phyloP scores from a whole-genome alignment of 2,797 vertebrate genomes.

The Spinibarbus caldwelli region DNA sequence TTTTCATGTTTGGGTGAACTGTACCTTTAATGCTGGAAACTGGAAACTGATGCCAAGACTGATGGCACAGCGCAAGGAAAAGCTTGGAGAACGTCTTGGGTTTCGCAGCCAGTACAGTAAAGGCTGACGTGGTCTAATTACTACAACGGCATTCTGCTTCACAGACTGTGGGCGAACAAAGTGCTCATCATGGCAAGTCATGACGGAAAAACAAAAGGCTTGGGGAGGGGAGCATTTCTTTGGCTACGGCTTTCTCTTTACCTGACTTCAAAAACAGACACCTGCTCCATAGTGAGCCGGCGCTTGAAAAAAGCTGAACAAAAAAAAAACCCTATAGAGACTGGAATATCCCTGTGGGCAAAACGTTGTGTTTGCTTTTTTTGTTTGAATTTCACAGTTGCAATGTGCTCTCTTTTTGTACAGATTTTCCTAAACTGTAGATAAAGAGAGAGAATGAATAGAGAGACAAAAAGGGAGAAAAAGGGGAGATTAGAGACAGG shows the following conservation, averaged over 20 bases:
- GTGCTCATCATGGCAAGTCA: constrained; percentile 30
- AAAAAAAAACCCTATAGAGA: neutral
- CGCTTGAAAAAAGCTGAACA: constrained; percentile 32
- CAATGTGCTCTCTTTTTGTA: constrained; percentile 48
- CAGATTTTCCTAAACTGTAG: constrained; percentile 61
- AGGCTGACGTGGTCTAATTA: constrained; percentile 29
- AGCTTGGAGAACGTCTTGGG: constrained; percentile 21
- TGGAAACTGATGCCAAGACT: constrained; percentile 9
- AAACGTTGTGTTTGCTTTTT: constrained; percentile 36
- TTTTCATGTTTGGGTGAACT: neutral
- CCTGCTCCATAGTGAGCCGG: constrained; percentile 9
- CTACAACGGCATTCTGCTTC: constrained; percentile 17
- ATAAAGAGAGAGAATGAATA: constrained; percentile 60
- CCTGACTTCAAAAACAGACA: constrained; percentile 48
- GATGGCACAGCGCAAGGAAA: constrained; percentile 24
- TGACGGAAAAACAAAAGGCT: constrained; percentile 5
- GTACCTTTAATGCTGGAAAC: neutral
- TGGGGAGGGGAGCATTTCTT: neutral
- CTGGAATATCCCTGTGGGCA: constrained; percentile 46
- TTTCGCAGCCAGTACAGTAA: constrained; percentile 33
- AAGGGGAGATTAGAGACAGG: constrained; percentile 69
- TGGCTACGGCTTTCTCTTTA: constrained; percentile 14
- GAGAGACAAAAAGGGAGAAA: constrained; percentile 64
- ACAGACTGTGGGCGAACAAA: constrained; percentile 16
- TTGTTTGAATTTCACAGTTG: constrained; percentile 37